These are phyloP conservation scores for Neodon shergylaensis DNA, from an alignment of 2,113 vertebrate genomes.

Conservation along the genomic window DNA sequence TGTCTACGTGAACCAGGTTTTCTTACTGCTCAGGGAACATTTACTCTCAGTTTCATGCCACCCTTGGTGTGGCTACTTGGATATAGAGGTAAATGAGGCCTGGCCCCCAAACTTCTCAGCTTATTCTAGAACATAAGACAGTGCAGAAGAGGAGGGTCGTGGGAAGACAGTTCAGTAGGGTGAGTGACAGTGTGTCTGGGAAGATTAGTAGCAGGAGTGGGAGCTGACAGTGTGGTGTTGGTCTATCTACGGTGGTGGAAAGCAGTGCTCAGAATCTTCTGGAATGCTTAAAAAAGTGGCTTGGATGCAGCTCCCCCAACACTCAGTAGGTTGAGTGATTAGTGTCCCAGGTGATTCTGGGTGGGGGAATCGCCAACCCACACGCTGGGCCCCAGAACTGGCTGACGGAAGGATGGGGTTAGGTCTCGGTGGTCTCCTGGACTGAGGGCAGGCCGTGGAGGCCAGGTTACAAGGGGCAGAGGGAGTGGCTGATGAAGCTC, in stretches of 20 bases:
- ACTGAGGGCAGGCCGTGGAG: not conserved
- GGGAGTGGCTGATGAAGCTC: not conserved
- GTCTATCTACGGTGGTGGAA: fast-evolving
- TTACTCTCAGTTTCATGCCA: not conserved
- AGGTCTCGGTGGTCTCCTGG: not conserved
- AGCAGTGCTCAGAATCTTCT: not conserved
- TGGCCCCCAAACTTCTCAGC: not conserved
- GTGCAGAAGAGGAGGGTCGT: not conserved
- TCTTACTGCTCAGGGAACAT: not conserved
- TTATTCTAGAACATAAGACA: not conserved
- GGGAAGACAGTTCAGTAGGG: not conserved
- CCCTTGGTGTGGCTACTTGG: not conserved
- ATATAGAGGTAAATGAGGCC: not conserved
- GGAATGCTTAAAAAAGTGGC: not conserved
- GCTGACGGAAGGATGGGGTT: not conserved
- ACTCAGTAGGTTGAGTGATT: no score
- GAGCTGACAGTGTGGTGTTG: not conserved
- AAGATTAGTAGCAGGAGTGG: not conserved
- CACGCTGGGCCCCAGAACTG: not conserved
- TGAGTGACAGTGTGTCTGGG: not conserved
- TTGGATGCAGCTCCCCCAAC: fast-evolving
- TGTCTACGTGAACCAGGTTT: not conserved
- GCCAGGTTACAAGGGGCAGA: not conserved
- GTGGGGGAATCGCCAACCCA: not conserved
- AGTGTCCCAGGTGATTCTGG: not conserved